phyloP scores from a whole-genome alignment of 2,113 vertebrate genomes.

The Coreoperca whiteheadi region DNA sequence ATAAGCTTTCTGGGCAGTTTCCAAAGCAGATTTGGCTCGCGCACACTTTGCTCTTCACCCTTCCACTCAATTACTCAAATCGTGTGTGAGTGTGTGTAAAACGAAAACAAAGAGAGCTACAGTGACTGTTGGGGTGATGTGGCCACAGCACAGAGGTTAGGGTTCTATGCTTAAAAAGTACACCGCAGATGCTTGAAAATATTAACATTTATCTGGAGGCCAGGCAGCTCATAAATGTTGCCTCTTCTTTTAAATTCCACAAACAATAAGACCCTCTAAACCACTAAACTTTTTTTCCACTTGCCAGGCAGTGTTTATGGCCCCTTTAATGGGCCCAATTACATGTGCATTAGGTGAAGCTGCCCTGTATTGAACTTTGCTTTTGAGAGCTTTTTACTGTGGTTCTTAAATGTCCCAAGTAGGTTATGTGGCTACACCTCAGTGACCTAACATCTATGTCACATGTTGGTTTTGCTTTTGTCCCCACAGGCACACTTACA shows the following conservation, averaged over 20 bases:
- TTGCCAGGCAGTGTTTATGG: slow-evolving; percentile 43
- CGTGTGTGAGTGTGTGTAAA: not conserved
- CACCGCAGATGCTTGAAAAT: not conserved
- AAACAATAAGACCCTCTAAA: slow-evolving; percentile 53
- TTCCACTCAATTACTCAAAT: not conserved
- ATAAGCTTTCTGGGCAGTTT: slow-evolving; percentile 5
- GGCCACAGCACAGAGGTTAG: not conserved
- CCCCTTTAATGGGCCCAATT: slow-evolving; percentile 58
- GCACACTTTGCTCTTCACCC: not conserved
- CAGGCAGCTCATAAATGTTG: slow-evolving; percentile 13
- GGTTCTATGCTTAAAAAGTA: not conserved
- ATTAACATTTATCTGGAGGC: slow-evolving; percentile 2
- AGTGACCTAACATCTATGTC: slow-evolving; percentile 22
- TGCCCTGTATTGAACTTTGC: slow-evolving; percentile 40
- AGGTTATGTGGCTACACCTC: slow-evolving; percentile 23
- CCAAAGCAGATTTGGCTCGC: not conserved
- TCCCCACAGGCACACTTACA: slow-evolving; percentile 7
- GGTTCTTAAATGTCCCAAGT: slow-evolving; percentile 25
- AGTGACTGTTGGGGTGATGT: not conserved
- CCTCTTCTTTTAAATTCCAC: slow-evolving; percentile 44
- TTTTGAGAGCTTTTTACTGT: slow-evolving; percentile 52
- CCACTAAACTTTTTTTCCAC: slow-evolving; percentile 47
- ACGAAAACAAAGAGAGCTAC: not conserved
- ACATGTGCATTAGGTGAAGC: slow-evolving; percentile 47
- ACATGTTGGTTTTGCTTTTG: not conserved